Base-by-base conservation (phyloP, 2,888 invertebrate genomes). In the Eudemis profundana region DNA sequence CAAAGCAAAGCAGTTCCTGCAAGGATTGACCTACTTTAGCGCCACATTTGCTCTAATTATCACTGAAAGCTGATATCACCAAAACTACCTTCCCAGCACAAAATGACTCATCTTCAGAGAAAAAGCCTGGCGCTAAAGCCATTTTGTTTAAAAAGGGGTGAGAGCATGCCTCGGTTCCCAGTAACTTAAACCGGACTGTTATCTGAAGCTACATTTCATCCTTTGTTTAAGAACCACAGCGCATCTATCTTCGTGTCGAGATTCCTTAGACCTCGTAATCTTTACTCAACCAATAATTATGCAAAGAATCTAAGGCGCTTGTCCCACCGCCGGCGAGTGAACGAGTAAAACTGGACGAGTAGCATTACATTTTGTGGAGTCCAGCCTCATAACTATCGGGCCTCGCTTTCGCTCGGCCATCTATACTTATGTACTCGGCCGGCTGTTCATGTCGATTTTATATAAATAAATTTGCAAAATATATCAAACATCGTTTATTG, bases 121-220 rank as follows among this genome's bases (percentile, higher is more conserved):
- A 17, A 33, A 50, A 17, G 2, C 0, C 15, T 8, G 50, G n/a
- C 17, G 17, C 33, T 50, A 33, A 36, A 17, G n/a, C 17, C 50
- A 2, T 50, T n/a, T 33, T 1, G 5, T 46, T 10, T 0, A 10
- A 19, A 10, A 15, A 50, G 3, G 4, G 33, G 33, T 2, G 10
- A 10, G 33, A 33, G 4, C 12, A 10, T 15, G 12, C 15, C 15
- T 8, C 33, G 17, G 15, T 27, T 23, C 27, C 15, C 17, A 46
- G 29, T 50, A 17, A 50, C 50, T 50, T 10, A 50, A 33, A 36
- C 33, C 33, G 33, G n/a, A 8, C 29, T 27, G 14, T n/a, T 50
- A 33, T 50, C 49, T 17, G 29, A 50, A 50, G 50, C 33, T 36
- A 50, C 33, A 19, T 50, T 50, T 50, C 5, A 50, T 36, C 50